phyloP scores from a whole-genome alignment of 2,888 invertebrate genomes.

The Hypomecis atomaria region DNA sequence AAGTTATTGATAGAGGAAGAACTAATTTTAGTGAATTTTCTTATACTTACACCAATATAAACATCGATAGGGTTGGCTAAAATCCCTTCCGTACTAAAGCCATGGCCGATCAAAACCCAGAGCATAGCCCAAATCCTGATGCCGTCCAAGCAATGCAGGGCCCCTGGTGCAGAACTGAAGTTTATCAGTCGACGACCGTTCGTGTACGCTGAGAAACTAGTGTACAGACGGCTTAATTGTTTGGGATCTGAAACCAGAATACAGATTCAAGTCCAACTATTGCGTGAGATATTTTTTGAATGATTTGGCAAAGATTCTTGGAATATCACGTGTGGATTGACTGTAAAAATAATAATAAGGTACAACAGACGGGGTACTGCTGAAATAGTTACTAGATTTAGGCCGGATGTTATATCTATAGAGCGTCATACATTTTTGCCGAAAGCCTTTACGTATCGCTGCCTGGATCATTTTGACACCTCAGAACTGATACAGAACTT shows the following conservation, averaged over 20 bases:
- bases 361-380: too few relatives aligned
- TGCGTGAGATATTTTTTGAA: too few relatives aligned
- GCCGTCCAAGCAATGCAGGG: conserved; percentile 70
- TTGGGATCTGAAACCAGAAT: conserved; percentile 50
- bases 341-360: too few relatives aligned
- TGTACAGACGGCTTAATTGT: conserved; percentile 31
- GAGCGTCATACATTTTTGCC: too few relatives aligned
- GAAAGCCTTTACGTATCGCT: too few relatives aligned
- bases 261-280: conserved; percentile 11
- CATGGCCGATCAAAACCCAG: conserved; percentile 73
- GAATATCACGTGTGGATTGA: too few relatives aligned
- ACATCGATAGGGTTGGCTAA: conserved; percentile 42
- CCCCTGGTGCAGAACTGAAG: conserved; percentile 48
- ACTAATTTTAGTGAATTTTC: neutral
- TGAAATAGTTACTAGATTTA: too few relatives aligned
- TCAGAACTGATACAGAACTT: too few relatives aligned
- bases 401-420: too few relatives aligned
- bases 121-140: conserved; percentile 68
- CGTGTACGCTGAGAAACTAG: conserved; percentile 57
- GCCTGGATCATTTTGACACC: too few relatives aligned
- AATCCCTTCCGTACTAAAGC: conserved; percentile 40
- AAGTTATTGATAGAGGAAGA: neutral
- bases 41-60: conserved; percentile 33
- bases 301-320: too few relatives aligned
- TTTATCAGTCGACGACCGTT: conserved; percentile 63